Conservation (phyloP, 2,113 vertebrate species). For the Copsychus sechellarum region DNA sequence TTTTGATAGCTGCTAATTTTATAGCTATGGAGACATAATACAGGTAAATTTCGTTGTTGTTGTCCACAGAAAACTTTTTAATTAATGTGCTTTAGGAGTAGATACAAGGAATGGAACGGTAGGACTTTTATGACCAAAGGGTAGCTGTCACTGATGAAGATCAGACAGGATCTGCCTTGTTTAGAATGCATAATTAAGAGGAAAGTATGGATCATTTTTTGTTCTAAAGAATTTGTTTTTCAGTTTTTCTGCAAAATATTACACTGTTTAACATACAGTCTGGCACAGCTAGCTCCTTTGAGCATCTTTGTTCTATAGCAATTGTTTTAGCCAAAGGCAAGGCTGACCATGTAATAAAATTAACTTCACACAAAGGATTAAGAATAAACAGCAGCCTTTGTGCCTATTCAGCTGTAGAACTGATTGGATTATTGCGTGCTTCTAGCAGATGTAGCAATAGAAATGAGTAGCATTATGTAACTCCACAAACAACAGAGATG, state of each 20-base stretch:
- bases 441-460: neutral
- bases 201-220: neutral
- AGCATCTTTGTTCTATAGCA: neutral
- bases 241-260: neutral
- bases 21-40: neutral
- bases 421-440: neutral
- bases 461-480: neutral
- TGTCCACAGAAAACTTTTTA: neutral
- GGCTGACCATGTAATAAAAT: neutral
- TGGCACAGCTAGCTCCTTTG: neutral
- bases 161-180: neutral
- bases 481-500: neutral
- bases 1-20: neutral
- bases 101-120: neutral
- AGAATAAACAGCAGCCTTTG: neutral
- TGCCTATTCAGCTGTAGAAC: neutral
- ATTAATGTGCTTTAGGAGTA: neutral
- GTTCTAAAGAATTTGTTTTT: neutral
- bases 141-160: neutral
- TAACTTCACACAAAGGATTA: constrained; percentile 9
- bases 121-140: neutral
- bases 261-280: neutral
- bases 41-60: neutral
- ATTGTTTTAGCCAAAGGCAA: neutral
- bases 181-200: neutral